Percentiles rank a stretch among this genome's conserved stretches.
phyloP scores from a whole-genome alignment of 2,113 vertebrate species.

The Lepus europaeus region DNA sequence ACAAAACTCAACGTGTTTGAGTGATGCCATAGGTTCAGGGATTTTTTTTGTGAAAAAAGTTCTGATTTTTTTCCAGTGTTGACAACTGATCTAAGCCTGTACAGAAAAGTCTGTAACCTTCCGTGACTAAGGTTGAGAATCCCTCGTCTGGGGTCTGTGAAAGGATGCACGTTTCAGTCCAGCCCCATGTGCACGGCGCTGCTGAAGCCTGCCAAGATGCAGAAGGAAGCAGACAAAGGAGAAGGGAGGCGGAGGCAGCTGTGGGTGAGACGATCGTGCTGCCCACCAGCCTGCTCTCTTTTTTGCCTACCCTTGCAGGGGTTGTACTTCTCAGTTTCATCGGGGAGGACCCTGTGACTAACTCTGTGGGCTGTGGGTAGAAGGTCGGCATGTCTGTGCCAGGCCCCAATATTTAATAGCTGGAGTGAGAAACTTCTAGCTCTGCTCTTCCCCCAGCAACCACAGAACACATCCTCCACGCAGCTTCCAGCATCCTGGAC shows the following conservation, averaged over 20 bases:
- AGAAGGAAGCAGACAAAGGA: not conserved
- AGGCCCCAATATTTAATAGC: not conserved
- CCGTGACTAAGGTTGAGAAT: not conserved
- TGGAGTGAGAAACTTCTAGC: not conserved
- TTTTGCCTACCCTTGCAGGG: not conserved
- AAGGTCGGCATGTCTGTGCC: not conserved
- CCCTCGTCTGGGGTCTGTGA: not conserved
- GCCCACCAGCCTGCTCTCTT: too few species aligned
- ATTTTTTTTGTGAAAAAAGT: not conserved
- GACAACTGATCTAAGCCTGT: not conserved
- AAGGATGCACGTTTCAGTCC: accelerated
- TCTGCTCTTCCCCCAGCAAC: not conserved
- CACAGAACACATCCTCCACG: not conserved
- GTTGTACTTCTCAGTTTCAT: not conserved
- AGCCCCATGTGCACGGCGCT: too few species aligned
- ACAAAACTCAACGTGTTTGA: not conserved
- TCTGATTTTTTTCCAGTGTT: not conserved
- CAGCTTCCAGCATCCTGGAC: not conserved
- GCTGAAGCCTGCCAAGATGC: not conserved
- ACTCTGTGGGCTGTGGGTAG: not conserved
- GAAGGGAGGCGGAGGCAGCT: not conserved
- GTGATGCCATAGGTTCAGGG: not conserved
- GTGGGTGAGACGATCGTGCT: not conserved
- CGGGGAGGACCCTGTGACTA: not conserved
- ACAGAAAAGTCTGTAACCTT: not conserved